These are phyloP conservation scores for Leptopilina syphax DNA, from an alignment of 2,888 invertebrate genomes.

Conservation along the genomic window DNA sequence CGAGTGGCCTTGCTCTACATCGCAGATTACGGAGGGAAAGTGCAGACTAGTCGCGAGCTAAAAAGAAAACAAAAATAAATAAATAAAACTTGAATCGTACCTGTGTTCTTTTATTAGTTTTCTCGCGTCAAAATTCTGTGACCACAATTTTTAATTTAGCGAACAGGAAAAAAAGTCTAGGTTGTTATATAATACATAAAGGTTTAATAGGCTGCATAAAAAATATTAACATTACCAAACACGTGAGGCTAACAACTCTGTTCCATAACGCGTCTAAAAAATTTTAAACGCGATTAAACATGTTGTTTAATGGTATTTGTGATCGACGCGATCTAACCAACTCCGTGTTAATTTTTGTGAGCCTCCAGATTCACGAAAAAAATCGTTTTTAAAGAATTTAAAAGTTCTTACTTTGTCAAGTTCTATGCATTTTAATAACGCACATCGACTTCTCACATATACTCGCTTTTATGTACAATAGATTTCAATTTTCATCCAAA, in stretches of 20 bases:
- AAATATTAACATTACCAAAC: slow-evolving; percentile 59
- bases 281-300: slow-evolving; percentile 26
- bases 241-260: slow-evolving; percentile 59
- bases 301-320: slow-evolving; percentile 43
- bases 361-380: slow-evolving; percentile 30
- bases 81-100: slow-evolving; percentile 63
- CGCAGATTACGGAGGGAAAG: slow-evolving; percentile 56
- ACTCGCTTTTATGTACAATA: neutral
- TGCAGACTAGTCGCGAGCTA: slow-evolving; percentile 63
- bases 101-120: slow-evolving; percentile 64
- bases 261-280: slow-evolving; percentile 47
- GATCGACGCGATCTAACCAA: slow-evolving; percentile 31
- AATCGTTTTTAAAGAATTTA: too few species aligned
- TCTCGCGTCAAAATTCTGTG: slow-evolving; percentile 61
- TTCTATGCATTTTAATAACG: slow-evolving; percentile 9
- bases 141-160: slow-evolving; percentile 61
- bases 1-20: slow-evolving; percentile 68
- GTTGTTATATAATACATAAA: slow-evolving; percentile 63
- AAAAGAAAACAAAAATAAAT: slow-evolving; percentile 42
- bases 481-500: neutral
- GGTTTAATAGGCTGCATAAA: slow-evolving; percentile 61
- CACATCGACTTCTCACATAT: neutral
- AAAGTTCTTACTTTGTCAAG: too few species aligned
- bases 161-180: slow-evolving; percentile 58
- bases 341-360: slow-evolving; percentile 47